These are phyloP conservation scores for Callyntrura sp. DNA, from an alignment of 2,888 invertebrate genomes.

Conservation along the genomic window DNA sequence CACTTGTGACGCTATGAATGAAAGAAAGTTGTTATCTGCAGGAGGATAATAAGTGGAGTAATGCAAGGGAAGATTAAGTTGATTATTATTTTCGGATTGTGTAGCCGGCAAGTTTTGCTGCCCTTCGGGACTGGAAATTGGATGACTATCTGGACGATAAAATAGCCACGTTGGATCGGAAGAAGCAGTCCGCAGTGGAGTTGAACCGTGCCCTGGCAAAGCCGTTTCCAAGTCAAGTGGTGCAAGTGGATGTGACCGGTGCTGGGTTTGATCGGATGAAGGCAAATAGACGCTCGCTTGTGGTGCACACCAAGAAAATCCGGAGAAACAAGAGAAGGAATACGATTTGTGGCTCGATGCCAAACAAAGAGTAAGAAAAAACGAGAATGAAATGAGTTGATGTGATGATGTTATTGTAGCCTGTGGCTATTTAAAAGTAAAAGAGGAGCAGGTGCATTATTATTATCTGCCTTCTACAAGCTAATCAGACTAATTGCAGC, in stretches of 20 bases:
- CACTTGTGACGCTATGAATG: neutral
- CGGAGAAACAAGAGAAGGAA: conserved; percentile 83
- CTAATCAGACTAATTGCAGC: conserved; percentile 77
- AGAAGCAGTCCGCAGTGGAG: conserved; percentile 80
- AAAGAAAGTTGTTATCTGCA: neutral
- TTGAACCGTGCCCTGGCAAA: conserved; percentile 80
- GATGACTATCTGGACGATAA: conserved; percentile 83
- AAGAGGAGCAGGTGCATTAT: conserved; percentile 42
- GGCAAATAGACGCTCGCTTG: conserved; percentile 83
- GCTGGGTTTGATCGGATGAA: conserved; percentile 84
- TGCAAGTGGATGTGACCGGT: conserved; percentile 83
- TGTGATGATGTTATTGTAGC: neutral
- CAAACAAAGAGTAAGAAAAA: conserved; percentile 83
- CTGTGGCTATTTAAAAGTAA: conserved; percentile 3
- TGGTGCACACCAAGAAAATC: conserved; percentile 84
- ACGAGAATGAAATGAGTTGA: neutral
- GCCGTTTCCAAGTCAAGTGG: conserved; percentile 83
- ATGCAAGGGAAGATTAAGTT: neutral
- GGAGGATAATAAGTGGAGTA: neutral
- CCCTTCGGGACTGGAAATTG: conserved; percentile 84
- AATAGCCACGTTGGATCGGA: conserved; percentile 81
- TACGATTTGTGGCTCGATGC: conserved; percentile 83
- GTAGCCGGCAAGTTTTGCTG: conserved; percentile 84
- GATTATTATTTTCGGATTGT: conserved; percentile 3
- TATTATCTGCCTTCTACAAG: conserved; percentile 33